Evolutionary conservation across 2,797 vertebrate species (phyloP), one percentile per base, ranked within the genome.

Genomic region (Schizothorax lantsangensis): DNA sequence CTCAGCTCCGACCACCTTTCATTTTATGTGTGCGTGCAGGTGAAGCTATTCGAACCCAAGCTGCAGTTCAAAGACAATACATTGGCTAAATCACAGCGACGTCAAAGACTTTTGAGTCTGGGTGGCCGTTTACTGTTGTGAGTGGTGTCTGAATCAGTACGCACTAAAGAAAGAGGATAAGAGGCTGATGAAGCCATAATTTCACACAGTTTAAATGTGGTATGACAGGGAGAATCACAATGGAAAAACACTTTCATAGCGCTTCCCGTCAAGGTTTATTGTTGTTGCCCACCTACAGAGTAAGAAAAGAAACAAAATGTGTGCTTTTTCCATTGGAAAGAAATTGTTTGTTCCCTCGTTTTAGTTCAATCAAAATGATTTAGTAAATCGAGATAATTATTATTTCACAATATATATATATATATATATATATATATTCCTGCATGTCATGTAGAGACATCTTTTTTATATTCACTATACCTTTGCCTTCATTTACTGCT

Each of bases 221-320:
- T 36, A 64, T 72, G 49, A 71, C 79, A 19, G 23, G 73, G 75
- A 54, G 26, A 47, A 36, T 40, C 74, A 78, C 73, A 79, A 72
- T 49, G 40, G 77, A 85, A 72, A 85, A 85, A 85, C 66, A 72
- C 77, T 85, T 85, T 7, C 30, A 38, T 45, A 71, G 36, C 43
- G 19, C 59, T 78, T 64, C 59, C 45, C 57, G 19, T 83, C 66
- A 52, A 71, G 21, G 43, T 49, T 86, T 86, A 81, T 73, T 62
- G 21, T 52, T 81, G 69, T 30, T 64, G 54, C 69, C 85, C 79
- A 86, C 75, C 75, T 59, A 85, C 84, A 85, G 36, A 85, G 77
- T 26, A n/a, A 43, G 38, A 72, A 36, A 71, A 69, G n/a, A 45
- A 85, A 59, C 12, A 23, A 43, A 33, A 40, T 64, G 72, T 75